Conservation (phyloP, 2,888 invertebrate species). For the Myathropa florea region DNA sequence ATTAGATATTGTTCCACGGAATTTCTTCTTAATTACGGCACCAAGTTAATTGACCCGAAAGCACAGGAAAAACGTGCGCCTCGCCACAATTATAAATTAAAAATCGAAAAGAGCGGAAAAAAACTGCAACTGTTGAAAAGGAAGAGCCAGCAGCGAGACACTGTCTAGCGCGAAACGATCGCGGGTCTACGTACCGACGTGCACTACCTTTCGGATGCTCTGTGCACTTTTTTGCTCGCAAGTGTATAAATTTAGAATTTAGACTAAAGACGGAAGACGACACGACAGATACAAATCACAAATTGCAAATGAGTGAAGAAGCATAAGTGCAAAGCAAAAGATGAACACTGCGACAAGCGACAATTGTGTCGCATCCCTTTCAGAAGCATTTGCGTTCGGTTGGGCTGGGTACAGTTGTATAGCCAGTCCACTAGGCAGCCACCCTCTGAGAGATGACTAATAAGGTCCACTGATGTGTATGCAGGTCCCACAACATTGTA, state of each 20-base stretch:
- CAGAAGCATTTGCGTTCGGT: not conserved
- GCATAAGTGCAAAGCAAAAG: not conserved
- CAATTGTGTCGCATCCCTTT: conserved; percentile 62
- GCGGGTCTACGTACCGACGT: conserved; percentile 43
- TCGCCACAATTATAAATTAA: conserved; percentile 5
- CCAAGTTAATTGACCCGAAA: conserved; percentile 49
- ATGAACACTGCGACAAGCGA: conserved; percentile 24
- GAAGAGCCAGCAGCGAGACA: conserved; percentile 7
- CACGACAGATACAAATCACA: conserved; percentile 16
- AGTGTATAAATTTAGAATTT: conserved; percentile 63
- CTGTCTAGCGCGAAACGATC: conserved; percentile 47
- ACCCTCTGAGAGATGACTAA: conserved; percentile 42
- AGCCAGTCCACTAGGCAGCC: not conserved
- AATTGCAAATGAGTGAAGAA: not conserved
- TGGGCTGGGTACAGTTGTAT: too few species aligned
- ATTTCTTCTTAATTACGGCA: conserved; percentile 43
- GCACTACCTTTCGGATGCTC: conserved; percentile 56
- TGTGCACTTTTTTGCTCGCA: conserved; percentile 59
- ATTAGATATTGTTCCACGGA: conserved; percentile 18
- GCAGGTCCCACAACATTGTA: conserved; percentile 25
- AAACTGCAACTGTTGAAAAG: not conserved
- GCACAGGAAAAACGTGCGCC: not conserved
- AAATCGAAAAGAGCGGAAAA: not conserved
- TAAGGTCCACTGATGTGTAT: conserved; percentile 30
- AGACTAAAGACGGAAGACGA: conserved; percentile 46